These are phyloP conservation scores for Cheilosia scutellata DNA, from an alignment of 2,888 invertebrate species.

Conservation along the genomic window DNA sequence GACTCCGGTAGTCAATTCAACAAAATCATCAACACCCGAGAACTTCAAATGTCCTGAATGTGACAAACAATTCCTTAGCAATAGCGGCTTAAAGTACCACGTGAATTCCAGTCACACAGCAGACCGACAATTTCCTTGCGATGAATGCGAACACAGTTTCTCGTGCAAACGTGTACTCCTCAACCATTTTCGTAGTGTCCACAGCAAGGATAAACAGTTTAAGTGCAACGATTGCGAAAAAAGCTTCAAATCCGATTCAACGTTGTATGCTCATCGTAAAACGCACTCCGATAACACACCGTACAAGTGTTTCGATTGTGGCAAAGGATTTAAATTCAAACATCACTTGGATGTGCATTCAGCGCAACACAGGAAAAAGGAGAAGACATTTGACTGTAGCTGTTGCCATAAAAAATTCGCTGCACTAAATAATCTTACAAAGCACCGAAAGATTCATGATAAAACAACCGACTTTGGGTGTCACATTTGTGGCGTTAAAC, in stretches of 20 bases:
- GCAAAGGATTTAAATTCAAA: constrained; percentile 72
- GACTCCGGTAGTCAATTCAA: not conserved
- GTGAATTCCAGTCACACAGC: constrained; percentile 48
- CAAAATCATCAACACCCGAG: constrained; percentile 3
- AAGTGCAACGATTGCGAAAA: constrained; percentile 68
- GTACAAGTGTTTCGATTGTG: constrained; percentile 63
- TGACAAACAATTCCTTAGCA: constrained; percentile 56
- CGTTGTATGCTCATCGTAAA: constrained; percentile 66
- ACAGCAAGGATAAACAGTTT: constrained; percentile 61
- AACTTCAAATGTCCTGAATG: constrained; percentile 64
- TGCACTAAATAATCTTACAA: constrained; percentile 66
- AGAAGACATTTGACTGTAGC: constrained; percentile 57
- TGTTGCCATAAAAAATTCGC: constrained; percentile 68
- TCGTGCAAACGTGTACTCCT: constrained; percentile 68
- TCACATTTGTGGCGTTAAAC: constrained; percentile 72
- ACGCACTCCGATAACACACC: constrained; percentile 49
- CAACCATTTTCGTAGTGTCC: constrained; percentile 68
- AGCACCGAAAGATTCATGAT: constrained; percentile 74
- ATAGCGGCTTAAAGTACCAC: constrained; percentile 62
- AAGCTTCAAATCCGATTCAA: constrained; percentile 74
- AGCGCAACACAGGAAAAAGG: constrained; percentile 54
- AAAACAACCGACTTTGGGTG: constrained; percentile 68
- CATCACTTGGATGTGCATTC: constrained; percentile 68
- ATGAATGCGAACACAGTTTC: constrained; percentile 82
- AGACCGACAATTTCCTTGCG: constrained; percentile 85